Evolutionary conservation across 30 jellyfish, hydroid and myxozoan species (phyloP).

Genomic region (Phacellophora camtschatica): DNA sequence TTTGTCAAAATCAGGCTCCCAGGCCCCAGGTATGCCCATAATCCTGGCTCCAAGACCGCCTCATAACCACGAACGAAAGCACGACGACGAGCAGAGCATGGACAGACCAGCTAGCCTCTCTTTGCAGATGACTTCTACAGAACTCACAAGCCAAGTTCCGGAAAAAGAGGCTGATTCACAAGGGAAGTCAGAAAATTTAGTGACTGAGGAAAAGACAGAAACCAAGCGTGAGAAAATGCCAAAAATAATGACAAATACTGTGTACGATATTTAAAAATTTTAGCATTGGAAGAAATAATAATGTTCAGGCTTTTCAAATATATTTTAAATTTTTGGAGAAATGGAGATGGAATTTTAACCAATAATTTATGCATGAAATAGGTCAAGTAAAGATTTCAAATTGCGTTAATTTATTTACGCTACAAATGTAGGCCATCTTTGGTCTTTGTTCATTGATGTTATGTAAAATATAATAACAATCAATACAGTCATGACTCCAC

Average conservation of each 20-base stretch:
- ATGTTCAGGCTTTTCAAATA: background rate
- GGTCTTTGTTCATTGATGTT: no score
- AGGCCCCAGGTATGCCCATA: conserved; percentile 75
- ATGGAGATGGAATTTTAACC: background rate
- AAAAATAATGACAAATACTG: conserved; percentile 46
- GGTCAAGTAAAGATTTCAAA: no score
- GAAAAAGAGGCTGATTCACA: conserved; percentile 14
- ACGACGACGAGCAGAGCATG: background rate
- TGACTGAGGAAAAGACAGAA: background rate
- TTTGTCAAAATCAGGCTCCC: conserved; percentile 45
- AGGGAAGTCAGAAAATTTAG: background rate
- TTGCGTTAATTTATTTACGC: no score
- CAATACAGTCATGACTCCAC: no score
- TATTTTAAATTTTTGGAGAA: background rate
- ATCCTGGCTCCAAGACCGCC: conserved; percentile 62
- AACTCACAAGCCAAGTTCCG: conserved; percentile 22
- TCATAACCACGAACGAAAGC: background rate
- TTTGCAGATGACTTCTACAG: conserved; percentile 43
- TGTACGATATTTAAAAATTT: conserved; percentile 34
- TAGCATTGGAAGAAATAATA: background rate
- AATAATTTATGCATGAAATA: no score
- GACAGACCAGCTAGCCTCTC: conserved; percentile 24
- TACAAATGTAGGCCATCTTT: no score
- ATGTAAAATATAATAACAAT: no score
- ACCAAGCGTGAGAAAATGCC: conserved; percentile 42